A percentile compares a stretch with the other conserved stretches of the same genome.
Conservation (phyloP, 2,888 invertebrate genomes). For the Yponomeuta plumbellus region DNA sequence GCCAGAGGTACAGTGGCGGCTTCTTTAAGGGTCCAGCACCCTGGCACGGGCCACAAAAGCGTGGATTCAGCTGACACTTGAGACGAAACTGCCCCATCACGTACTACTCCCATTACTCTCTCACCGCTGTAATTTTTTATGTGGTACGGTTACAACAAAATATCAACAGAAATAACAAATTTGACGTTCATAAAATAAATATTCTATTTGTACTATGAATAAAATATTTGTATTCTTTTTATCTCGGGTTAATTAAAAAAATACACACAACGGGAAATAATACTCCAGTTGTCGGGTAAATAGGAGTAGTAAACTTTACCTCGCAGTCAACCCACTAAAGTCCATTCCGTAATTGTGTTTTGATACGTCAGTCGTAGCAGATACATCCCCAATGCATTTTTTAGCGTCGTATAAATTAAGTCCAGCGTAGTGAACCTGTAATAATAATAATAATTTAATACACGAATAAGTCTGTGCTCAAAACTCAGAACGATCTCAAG, state of each 20-base stretch:
- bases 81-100: constrained; percentile 68
- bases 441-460: constrained; percentile 11
- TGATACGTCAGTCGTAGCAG: constrained; percentile 18
- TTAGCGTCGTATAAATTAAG: constrained; percentile 35
- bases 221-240: no score
- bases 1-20: constrained; percentile 86
- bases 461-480: background rate
- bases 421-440: constrained; percentile 42
- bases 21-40: constrained; percentile 81
- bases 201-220: no score
- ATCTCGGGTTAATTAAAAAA: no score
- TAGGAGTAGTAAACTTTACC: constrained; percentile 26
- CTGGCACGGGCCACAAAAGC: constrained; percentile 80
- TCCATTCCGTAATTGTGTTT: constrained; percentile 37
- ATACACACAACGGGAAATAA: no score
- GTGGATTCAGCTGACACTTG: constrained; percentile 68
- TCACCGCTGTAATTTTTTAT: constrained; percentile 48
- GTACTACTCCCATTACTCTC: constrained; percentile 80
- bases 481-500: background rate
- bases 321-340: constrained; percentile 46
- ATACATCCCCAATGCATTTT: constrained; percentile 29
- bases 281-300: background rate
- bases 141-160: background rate
- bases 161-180: no score
- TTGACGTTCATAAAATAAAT: no score